Conservation (phyloP, 2,797 vertebrate species). For the Loris lydekkerianus region DNA sequence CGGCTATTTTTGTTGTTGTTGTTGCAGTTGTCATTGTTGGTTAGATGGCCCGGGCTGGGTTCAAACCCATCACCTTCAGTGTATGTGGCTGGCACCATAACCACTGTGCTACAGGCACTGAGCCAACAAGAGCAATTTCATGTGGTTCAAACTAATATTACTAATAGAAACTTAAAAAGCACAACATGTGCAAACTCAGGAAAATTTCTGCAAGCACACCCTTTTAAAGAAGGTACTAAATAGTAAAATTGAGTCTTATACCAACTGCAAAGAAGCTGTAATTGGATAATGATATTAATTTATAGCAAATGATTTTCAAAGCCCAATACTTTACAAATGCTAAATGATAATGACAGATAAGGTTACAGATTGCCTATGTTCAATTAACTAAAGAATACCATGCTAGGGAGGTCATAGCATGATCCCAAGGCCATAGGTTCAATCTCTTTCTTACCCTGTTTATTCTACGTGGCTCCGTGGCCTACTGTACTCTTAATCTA, state of each 20-base stretch:
- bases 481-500: slow-evolving; percentile 20
- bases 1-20: too few species aligned
- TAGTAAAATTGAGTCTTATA: slow-evolving; percentile 49
- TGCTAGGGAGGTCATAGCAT: not conserved
- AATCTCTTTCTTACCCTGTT: not conserved
- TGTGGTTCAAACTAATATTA: slow-evolving; percentile 21
- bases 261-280: slow-evolving; percentile 32
- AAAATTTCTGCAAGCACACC: not conserved
- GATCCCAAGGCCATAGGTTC: not conserved
- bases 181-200: slow-evolving; percentile 50
- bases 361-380: not conserved
- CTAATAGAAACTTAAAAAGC: slow-evolving; percentile 38
- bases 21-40: too few species aligned
- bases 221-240: slow-evolving; percentile 30
- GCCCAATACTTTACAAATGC: not conserved
- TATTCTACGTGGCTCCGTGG: not conserved
- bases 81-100: too few species aligned
- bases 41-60: too few species aligned
- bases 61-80: too few species aligned
- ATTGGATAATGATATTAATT: slow-evolving; percentile 8
- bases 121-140: not conserved
- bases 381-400: not conserved
- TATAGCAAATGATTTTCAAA: slow-evolving; percentile 15
- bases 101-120: too few species aligned
- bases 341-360: not conserved